Evolutionary conservation across 2,888 invertebrate species (phyloP), one percentile per base, ranked within the genome.

Genomic region (Drosophila hawaiiensis): DNA sequence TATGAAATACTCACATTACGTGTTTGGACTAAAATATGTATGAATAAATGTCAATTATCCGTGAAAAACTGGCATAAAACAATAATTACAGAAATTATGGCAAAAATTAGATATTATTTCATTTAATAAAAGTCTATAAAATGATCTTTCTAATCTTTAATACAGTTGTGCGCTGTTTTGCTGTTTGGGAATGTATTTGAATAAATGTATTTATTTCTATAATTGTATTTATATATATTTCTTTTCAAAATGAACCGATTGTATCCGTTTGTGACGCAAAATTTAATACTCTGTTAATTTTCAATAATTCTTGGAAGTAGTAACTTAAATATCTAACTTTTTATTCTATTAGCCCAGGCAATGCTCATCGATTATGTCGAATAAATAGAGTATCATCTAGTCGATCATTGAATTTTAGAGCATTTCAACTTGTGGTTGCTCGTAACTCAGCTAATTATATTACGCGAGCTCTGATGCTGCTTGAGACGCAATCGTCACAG

Each of bases 401-500:
- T 58, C 58, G 22, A 22, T 41, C 10, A 31, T 31, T 58, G 29
- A 3, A 29, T 22, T 22, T 3, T 2, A 10, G 3, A 58, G 14
- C 4, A 35, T n/a, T 35, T 43, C 2, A 37, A 22, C 49, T 35
- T 49, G 47, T 52, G 49, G 28, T 37, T 62, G 64, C 19, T 63
- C 39, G 60, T 37, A 39, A 31, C 28, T n/a, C 56, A 77, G 50
- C 63, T 81, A 75, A 75, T 75, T 81, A 66, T 35, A 68, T 70
- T 70, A 68, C 43, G 50, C 56, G 58, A 47, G 52, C 55, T 49
- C 56, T 31, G 66, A 37, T 60, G 50, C 31, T 47, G 33, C 14
- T 49, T 47, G 33, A 28, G 29, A 35, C 53, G 53, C 3, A 35
- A 12, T 53, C 59, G 58, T 39, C 29, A 25, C 39, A 54, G 65